Base-by-base conservation (phyloP, 2,113 vertebrate species). In the Rana temporaria region DNA sequence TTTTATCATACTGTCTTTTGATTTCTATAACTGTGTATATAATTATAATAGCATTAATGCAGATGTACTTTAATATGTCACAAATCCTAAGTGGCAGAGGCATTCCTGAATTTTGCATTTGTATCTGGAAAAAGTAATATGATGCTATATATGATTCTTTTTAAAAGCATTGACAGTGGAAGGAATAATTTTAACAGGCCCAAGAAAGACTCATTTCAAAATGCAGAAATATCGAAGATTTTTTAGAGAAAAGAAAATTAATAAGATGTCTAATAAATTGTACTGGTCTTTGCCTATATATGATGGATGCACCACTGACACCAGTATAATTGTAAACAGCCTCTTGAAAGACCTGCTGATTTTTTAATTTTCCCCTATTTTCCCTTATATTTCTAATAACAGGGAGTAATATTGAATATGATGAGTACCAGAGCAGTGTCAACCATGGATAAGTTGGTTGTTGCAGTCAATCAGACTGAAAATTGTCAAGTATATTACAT, bases 331-430 rank as follows among this genome's bases (percentile, higher is more conserved):
- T 72, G 56, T 81, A 38, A 63, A 48, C 56, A 81, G 57, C 79
- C 38, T 34, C 18, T 63, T 26, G 38, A 69, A 57, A 70, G 78
- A 63, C 69, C 57, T 30, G 66, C 79, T 81, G 70, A 81, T 81
- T 56, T 71, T 81, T 81, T 81, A 81, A 81, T 81, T 81, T 79
- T 52, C 56, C 57, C 42, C 32, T 72, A 71, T 69, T 81, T 79
- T 52, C 34, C 67, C 59, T 53, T 81, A 71, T 69, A 71, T 62
- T 63, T 81, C 56, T 81, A 81, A 81, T 81, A 81, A 81, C 38
- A 72, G 63, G 57, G 68, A 63, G 71, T 63, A 38, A 63, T 81
- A 72, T 72, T 57, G 62, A 71, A 81, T 81, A 63, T 72, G 20
- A 72, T 20, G 79, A 14, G 56, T 81, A 59, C 66, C 78, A 80